Conservation (phyloP, 1,140 invertebrate species). For the Dreissena polymorpha region DNA sequence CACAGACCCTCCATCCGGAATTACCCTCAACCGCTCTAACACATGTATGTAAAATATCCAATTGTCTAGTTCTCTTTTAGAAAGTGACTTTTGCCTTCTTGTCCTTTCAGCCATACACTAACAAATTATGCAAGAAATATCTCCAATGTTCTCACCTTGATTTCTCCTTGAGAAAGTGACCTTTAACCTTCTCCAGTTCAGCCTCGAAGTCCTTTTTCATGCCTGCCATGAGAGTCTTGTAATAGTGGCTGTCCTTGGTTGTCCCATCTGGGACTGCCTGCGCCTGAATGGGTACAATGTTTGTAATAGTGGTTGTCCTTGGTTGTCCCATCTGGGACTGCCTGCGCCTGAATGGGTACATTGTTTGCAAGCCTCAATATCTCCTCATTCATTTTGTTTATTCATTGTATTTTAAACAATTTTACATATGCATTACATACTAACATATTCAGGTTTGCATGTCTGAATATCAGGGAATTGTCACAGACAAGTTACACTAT, state of each 20-base stretch:
- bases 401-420: too few species aligned
- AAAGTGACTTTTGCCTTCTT: conserved; percentile 47
- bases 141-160: conserved; percentile 10
- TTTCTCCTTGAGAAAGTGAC: conserved; percentile 38
- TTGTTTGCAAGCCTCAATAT: too few species aligned
- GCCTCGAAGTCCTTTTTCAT: conserved; percentile 54
- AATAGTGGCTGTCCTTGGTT: conserved; percentile 28
- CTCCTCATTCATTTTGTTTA: too few species aligned
- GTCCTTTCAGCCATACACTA: conserved; percentile 45
- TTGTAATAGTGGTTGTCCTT: conserved; percentile 33
- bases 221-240: conserved; percentile 49
- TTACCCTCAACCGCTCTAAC: too few species aligned
- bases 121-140: too few species aligned
- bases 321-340: background rate
- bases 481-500: too few species aligned
- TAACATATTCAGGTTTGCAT: too few species aligned
- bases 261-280: too few species aligned
- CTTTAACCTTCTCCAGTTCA: conserved; percentile 51
- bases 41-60: too few species aligned
- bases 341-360: background rate
- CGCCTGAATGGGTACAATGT: background rate
- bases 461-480: too few species aligned
- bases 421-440: too few species aligned
- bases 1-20: too few species aligned
- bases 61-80: conserved; percentile 22